phyloP scores from a whole-genome alignment of 2,113 vertebrate genomes.

The Corythoichthys intestinalis region DNA sequence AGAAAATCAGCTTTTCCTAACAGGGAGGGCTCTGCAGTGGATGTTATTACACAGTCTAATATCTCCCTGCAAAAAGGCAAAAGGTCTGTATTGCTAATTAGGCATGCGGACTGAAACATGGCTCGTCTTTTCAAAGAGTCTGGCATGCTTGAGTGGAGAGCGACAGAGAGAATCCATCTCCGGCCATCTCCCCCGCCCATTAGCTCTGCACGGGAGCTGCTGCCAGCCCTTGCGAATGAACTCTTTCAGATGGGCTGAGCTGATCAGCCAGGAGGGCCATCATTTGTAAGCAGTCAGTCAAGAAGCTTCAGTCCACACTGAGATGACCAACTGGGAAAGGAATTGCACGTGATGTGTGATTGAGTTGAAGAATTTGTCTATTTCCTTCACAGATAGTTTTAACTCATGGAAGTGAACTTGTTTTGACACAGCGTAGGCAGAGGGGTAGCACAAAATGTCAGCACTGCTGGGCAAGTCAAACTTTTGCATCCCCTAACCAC shows the following conservation, averaged over 20 bases:
- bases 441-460: not conserved
- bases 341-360: constrained; percentile 42
- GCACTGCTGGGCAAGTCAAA: not conserved
- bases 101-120: constrained; percentile 52
- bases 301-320: constrained; percentile 34
- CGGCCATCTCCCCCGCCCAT: constrained; percentile 34
- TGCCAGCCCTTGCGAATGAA: constrained; percentile 37
- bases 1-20: constrained; percentile 33
- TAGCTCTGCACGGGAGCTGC: constrained; percentile 33
- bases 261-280: constrained; percentile 39
- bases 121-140: constrained; percentile 58
- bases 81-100: constrained; percentile 62
- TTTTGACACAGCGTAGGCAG: not conserved
- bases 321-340: constrained; percentile 35
- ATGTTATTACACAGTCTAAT: constrained; percentile 43
- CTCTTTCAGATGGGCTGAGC: constrained; percentile 41
- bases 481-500: not conserved
- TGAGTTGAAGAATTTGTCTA: constrained; percentile 15
- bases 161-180: constrained; percentile 64
- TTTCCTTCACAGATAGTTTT: not conserved
- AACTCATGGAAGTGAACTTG: not conserved
- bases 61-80: constrained; percentile 35
- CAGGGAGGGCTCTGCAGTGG: constrained; percentile 20
- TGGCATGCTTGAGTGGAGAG: constrained; percentile 56
- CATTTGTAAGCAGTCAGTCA: constrained; percentile 54